Percentiles rank a stretch among this genome's conserved stretches.
Conservation (phyloP, 2,113 vertebrate genomes). For the Anas platyrhynchos region DNA sequence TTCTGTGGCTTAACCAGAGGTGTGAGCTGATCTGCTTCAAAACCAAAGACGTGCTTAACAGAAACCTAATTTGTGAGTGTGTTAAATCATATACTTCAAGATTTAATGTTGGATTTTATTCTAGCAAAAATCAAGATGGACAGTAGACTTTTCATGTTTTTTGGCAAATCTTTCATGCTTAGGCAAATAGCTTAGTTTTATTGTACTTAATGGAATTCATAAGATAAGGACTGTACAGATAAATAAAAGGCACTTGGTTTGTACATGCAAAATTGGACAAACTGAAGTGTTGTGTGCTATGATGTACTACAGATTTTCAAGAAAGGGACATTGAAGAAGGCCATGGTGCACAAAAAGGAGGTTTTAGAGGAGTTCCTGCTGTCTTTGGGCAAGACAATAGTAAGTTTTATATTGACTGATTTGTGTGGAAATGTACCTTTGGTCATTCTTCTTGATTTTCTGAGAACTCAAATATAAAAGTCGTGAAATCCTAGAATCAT, state of each 20-base stretch:
- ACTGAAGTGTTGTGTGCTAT: neutral
- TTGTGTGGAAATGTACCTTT: neutral
- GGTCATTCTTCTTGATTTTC: neutral
- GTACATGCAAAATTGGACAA: neutral
- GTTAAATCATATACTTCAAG: neutral
- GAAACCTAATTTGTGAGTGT: neutral
- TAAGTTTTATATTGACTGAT: conserved; percentile 12
- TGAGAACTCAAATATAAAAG: neutral
- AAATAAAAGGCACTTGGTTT: neutral
- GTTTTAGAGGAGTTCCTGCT: conserved; percentile 32
- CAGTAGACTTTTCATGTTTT: neutral
- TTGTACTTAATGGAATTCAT: neutral
- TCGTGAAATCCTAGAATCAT: neutral
- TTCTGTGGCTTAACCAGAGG: neutral
- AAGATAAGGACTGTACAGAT: neutral
- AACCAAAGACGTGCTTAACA: neutral
- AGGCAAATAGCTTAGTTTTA: neutral
- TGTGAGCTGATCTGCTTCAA: neutral
- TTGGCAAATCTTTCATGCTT: neutral
- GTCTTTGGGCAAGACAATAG: conserved; percentile 40
- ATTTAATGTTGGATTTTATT: neutral
- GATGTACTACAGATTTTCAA: conserved; percentile 56
- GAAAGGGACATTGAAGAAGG: neutral
- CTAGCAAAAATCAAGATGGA: neutral
- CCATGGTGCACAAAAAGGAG: neutral